Percentiles rank a stretch among this genome's conserved stretches.
Evolutionary conservation across 2,888 invertebrate species (phyloP).

Genomic region (Euplagia quadripunctaria): DNA sequence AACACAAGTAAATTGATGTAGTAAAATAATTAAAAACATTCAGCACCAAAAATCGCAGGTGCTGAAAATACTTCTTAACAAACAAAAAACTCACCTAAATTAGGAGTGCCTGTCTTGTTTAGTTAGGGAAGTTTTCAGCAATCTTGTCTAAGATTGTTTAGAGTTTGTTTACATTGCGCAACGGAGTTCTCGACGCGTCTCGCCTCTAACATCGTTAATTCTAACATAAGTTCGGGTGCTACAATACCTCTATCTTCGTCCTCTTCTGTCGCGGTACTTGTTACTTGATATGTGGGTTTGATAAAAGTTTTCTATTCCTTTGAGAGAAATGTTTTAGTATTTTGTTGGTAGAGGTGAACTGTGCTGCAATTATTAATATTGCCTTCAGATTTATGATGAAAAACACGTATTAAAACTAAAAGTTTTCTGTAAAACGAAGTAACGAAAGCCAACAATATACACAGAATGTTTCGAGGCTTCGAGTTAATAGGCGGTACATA

Average conservation of each 20-base stretch:
- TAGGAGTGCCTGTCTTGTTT: slow-evolving; percentile 38
- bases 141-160: slow-evolving; percentile 49
- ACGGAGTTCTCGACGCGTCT: slow-evolving; percentile 38
- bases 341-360: not conserved
- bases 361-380: not conserved
- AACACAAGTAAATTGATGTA: not conserved
- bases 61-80: slow-evolving; percentile 7
- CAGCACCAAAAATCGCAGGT: slow-evolving; percentile 7
- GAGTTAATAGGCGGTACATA: not conserved
- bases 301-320: slow-evolving; percentile 9
- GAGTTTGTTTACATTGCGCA: slow-evolving; percentile 49
- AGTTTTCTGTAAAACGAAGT: not conserved
- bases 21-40: not conserved
- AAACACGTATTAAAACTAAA: not conserved
- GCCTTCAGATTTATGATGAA: not conserved
- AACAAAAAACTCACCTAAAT: slow-evolving; percentile 22
- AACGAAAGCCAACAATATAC: not conserved
- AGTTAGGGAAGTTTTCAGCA: slow-evolving; percentile 41
- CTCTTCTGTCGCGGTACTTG: slow-evolving; percentile 7
- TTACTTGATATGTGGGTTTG: slow-evolving; percentile 22
- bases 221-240: slow-evolving; percentile 30
- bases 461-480: not conserved
- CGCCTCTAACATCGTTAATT: slow-evolving; percentile 39
- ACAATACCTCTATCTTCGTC: slow-evolving; percentile 16
- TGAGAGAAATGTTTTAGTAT: slow-evolving; percentile 5